Evolutionary conservation across 2,888 invertebrate genomes (phyloP), one percentile per base, ranked within the genome.

Genomic region (Polydrusus pterygomalis): DNA sequence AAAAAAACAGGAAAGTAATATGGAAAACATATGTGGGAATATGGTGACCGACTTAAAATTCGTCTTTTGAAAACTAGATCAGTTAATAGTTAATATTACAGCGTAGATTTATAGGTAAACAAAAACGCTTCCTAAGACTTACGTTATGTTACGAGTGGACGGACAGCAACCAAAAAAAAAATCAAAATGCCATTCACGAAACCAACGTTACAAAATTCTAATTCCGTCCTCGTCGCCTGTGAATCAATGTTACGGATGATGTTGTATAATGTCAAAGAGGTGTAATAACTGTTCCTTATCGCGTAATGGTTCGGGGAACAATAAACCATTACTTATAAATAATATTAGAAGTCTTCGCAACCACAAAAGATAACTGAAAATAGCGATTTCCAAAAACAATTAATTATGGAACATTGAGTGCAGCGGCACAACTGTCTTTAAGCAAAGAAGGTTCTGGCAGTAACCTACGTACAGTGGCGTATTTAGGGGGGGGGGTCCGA

Each of bases 201-300:
- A 47, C 25, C 9, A 17, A 34, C 58, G 56, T 40, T 58, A 54
- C 63, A 51, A 69, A 74, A 74, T 74, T 63, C 74, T 30, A 69
- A 64, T 51, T 56, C 43, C 15, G 70, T 65, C 56, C 38, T 70
- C 47, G 47, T 43, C 34, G 43, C 45, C 25, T 25, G 69, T 64
- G 64, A 70, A 70, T 64, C 67, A 47, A 30, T 69, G 75, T 75
- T 75, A 71, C 75, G 75, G 71, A 75, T 75, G 75, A 71, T 71
- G 75, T 75, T 76, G 72, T 76, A 76, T 72, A 76, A 76, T 76
- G 76, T 76, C 76, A 76, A 76, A 72, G 70, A 76, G 76, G 72
- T 76, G 76, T 76, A 72, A 69, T 76, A 76, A 76, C 76, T 76
- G 76, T 76, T 76, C 64, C 76, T 76, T 72, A 72, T 76, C 72